Conservation (phyloP, 2,797 vertebrate species). For the Melanotaenia trifasciata region DNA sequence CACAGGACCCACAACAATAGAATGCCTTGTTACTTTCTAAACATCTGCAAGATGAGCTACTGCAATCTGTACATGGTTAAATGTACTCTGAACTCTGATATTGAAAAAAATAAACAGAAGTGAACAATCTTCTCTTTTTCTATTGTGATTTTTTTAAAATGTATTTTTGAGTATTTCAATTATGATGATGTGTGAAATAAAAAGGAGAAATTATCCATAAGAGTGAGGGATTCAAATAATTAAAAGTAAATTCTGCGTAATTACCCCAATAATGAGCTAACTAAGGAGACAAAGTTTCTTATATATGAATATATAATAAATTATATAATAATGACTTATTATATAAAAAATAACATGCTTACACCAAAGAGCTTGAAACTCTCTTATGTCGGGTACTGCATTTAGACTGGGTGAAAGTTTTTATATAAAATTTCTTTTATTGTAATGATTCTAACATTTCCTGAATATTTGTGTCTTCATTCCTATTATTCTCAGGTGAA, state of each 20-base stretch:
- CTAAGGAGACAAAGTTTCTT: neutral
- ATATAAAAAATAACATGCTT: neutral
- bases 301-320: too few relatives aligned
- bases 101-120: conserved; percentile 66
- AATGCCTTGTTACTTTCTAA: conserved; percentile 58
- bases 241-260: neutral
- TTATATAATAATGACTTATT: too few relatives aligned
- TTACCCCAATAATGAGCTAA: neutral
- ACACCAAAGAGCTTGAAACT: neutral
- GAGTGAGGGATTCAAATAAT: neutral
- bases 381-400: neutral
- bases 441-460: neutral
- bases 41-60: conserved; percentile 49
- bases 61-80: conserved; percentile 30
- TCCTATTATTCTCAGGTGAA: neutral
- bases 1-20: conserved; percentile 47
- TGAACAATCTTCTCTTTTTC: conserved; percentile 49
- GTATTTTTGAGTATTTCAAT: neutral
- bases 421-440: neutral
- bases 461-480: neutral
- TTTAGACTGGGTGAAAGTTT: neutral
- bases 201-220: neutral
- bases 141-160: neutral
- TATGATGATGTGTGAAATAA: neutral
- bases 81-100: conserved; percentile 50